Conservation (phyloP, 2,797 vertebrate genomes). For the Fratercula arctica region DNA sequence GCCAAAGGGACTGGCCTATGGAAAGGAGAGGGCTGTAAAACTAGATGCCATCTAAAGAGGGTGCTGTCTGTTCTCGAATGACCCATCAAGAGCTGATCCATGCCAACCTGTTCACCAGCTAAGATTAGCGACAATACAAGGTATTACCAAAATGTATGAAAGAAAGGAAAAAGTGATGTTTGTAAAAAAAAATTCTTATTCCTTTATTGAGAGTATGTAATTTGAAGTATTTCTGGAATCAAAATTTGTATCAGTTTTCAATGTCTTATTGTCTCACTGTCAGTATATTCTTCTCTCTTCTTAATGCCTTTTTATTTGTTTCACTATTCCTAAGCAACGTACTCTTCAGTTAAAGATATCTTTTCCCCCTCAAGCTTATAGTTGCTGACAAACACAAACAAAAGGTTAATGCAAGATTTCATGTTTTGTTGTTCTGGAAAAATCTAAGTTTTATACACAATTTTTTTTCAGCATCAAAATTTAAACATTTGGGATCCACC, state of each 20-base stretch:
- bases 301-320: not conserved
- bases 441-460: not conserved
- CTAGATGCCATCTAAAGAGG: not conserved
- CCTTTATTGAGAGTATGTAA: not conserved
- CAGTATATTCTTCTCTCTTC: not conserved
- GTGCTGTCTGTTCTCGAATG: slow-evolving; percentile 6
- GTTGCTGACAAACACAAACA: not conserved
- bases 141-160: not conserved
- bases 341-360: not conserved
- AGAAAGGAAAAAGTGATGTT: not conserved
- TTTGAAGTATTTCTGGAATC: not conserved
- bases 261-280: not conserved
- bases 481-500: not conserved
- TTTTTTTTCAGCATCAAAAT: not conserved
- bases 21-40: slow-evolving; percentile 23
- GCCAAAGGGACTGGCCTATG: not conserved
- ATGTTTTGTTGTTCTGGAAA: not conserved
- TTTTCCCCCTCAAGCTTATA: not conserved
- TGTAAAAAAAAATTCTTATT: not conserved
- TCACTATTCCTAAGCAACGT: not conserved
- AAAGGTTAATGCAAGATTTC: not conserved
- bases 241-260: not conserved
- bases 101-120: not conserved
- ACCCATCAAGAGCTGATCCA: not conserved
- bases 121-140: not conserved